A percentile compares a stretch with the other conserved stretches of the same genome.
Evolutionary conservation across 2,797 vertebrate species (phyloP).

Genomic region (Tenualosa thibaudeaui): DNA sequence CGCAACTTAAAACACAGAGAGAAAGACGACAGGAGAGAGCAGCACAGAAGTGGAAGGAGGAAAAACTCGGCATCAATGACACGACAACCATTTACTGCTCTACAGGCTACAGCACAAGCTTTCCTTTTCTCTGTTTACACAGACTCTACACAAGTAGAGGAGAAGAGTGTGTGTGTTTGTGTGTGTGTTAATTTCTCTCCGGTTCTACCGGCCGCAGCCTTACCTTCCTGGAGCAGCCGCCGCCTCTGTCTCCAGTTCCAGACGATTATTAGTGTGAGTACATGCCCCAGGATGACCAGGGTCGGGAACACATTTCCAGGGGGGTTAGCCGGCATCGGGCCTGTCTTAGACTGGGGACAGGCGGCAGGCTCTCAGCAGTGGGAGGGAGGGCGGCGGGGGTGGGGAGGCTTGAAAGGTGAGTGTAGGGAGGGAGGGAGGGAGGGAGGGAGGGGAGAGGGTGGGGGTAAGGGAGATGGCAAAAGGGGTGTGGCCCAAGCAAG

Average conservation of each 20-base stretch:
- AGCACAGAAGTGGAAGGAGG: neutral
- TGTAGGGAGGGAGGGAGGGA: slow-evolving; percentile 17
- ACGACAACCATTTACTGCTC: neutral
- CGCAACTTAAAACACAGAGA: slow-evolving; percentile 25
- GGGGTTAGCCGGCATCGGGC: slow-evolving; percentile 74
- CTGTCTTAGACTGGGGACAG: slow-evolving; percentile 58
- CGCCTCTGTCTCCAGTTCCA: slow-evolving; percentile 79
- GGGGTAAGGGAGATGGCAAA: slow-evolving; percentile 25
- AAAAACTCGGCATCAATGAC: neutral
- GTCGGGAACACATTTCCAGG: slow-evolving; percentile 80
- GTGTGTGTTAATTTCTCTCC: neutral
- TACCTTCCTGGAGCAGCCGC: slow-evolving; percentile 69
- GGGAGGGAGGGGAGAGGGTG: slow-evolving; percentile 15
- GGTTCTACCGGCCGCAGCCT: slow-evolving; percentile 46
- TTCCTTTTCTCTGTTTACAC: neutral
- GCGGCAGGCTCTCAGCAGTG: slow-evolving; percentile 44
- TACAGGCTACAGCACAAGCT: neutral
- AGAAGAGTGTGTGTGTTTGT: neutral
- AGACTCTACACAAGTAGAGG: neutral
- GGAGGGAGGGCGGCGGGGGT: slow-evolving; percentile 42
- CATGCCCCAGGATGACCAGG: slow-evolving; percentile 84
- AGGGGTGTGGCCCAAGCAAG: slow-evolving; percentile 66
- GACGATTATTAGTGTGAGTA: slow-evolving; percentile 75
- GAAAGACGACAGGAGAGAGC: slow-evolving; percentile 36
- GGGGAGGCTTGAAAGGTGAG: neutral